phyloP scores from a whole-genome alignment of 2,797 vertebrate species.

The Halcyon leucocephala region DNA sequence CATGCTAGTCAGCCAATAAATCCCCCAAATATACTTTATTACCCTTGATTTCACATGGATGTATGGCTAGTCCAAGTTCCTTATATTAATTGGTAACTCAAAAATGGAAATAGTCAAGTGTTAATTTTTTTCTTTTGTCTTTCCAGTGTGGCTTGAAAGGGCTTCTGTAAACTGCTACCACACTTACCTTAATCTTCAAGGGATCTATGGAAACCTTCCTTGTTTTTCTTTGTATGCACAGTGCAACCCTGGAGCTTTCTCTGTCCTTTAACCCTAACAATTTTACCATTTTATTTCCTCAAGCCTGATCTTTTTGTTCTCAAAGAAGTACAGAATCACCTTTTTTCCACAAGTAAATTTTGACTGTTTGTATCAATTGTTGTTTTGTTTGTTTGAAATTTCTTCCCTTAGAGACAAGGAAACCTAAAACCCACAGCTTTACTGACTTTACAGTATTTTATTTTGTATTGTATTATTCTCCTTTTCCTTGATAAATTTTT shows the following conservation, averaged over 20 bases:
- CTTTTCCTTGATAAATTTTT: background rate
- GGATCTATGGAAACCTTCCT: background rate
- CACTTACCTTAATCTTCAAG: background rate
- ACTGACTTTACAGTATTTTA: background rate
- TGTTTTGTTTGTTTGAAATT: background rate
- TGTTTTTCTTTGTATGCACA: background rate
- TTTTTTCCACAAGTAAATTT: background rate
- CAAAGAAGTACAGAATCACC: background rate
- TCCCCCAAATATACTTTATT: background rate
- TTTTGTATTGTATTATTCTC: background rate
- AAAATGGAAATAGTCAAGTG: too few species aligned
- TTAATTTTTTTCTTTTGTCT: background rate
- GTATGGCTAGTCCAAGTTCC: background rate
- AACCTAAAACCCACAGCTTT: background rate
- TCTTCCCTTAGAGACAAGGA: background rate
- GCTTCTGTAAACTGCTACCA: background rate
- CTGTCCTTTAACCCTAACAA: background rate
- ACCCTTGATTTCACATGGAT: background rate
- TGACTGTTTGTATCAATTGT: background rate
- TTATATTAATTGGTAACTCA: background rate
- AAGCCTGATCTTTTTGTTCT: background rate
- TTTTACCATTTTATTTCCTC: background rate
- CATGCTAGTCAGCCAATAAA: background rate
- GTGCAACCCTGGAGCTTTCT: background rate
- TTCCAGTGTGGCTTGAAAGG: background rate